Evolutionary conservation across 2,113 vertebrate genomes (phyloP).

Genomic region (Chamaetylas fuelleborni): DNA sequence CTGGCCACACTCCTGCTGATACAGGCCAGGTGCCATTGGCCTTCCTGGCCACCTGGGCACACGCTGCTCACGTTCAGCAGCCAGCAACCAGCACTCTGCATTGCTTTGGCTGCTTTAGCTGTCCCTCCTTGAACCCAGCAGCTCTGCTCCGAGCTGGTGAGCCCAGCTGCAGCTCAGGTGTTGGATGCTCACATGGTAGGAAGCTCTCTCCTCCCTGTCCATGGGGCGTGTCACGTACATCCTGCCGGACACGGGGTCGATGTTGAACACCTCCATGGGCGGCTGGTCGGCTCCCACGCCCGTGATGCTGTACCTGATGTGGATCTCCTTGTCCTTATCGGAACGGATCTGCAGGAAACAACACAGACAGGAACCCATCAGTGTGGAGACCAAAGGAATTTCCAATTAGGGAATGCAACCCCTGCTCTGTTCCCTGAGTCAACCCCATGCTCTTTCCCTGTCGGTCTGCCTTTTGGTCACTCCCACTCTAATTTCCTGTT

Average conservation of each 20-base stretch:
- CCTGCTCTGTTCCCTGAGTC: no score
- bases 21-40: not conserved
- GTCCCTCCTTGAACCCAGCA: not conserved
- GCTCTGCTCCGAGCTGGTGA: not conserved
- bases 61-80: fast-evolving
- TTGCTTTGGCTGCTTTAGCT: not conserved
- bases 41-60: not conserved
- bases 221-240: conserved; percentile 96
- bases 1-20: not conserved
- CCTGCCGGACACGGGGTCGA: conserved; percentile 92
- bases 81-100: not conserved
- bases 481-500: no score
- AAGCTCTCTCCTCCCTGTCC: conserved; percentile 93
- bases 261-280: conserved; percentile 93
- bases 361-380: not conserved
- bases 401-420: no score
- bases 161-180: not conserved
- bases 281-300: conserved; percentile 95
- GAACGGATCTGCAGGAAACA: conserved; percentile 86
- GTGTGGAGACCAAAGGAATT: no score
- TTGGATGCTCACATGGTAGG: conserved; percentile 87
- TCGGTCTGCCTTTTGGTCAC: no score
- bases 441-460: no score
- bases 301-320: conserved; percentile 93
- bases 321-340: conserved; percentile 92